Base-by-base conservation (phyloP, 2,888 invertebrate genomes). In the Frankliniella intonsa region DNA sequence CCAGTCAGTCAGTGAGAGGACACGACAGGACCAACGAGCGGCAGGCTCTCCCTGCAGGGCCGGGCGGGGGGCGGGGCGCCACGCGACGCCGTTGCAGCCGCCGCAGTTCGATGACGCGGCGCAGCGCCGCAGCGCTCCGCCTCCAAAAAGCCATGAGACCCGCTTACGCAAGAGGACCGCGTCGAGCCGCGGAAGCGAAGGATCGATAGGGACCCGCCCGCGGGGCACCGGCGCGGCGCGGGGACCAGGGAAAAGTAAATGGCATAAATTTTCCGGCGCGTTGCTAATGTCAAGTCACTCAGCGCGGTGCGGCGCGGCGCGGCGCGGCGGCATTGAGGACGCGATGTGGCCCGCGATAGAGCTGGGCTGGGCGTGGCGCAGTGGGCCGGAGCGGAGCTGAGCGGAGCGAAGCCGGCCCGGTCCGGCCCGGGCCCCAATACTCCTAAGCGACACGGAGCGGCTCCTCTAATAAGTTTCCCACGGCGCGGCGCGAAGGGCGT, bases 1-100 rank as follows among this genome's bases (percentile, higher is more conserved):
- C 62, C 62, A 62, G 62, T 62, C 62, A 62, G 62, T 62, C 62
- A 62, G 62, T 62, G 12, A 62, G 62, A n/a, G n/a, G n/a, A n/a
- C n/a, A n/a, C n/a, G n/a, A n/a, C n/a, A n/a, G n/a, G n/a, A n/a
- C n/a, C 62, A 62, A 14, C n/a, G 62, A 62, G 62, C 3, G 5
- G 38, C 38, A 17, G 62, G 62, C 62, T 38, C 38, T 55, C 62
- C 62, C 62, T 10, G 62, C 62, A 10, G 38, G 38, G 5, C 38
- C 38, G 2, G 3, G 38, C 38, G 38, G 38, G 3, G 38, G 38
- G 38, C 38, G 3, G 38, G 5, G 38, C 38, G 38, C 38, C 38
- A 38, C 38, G 38, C 38, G 38, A 38, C 38, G 38, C 38, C 38
- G 38, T 38, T 38, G 38, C 38, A 38, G 38, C 38, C 38, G 38